Percentiles rank a stretch among this genome's conserved stretches.
Conservation (phyloP, 2,113 vertebrate genomes). For the Gymnogyps californianus region DNA sequence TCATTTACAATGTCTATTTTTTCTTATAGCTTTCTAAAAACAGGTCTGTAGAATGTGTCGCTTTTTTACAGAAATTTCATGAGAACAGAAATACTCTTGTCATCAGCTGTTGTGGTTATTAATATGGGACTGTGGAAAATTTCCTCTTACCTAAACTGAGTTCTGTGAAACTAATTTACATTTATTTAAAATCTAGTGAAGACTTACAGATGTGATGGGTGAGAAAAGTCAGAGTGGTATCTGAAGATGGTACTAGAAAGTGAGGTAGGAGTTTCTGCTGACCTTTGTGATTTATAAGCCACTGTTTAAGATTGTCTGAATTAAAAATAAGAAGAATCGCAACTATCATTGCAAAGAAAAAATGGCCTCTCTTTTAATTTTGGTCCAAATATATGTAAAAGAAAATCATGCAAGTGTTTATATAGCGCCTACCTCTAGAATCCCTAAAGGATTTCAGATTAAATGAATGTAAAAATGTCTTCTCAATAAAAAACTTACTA, state of each 20-base stretch:
- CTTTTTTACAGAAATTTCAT: not conserved
- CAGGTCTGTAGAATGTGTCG: not conserved
- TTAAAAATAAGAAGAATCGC: not conserved
- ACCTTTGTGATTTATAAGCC: not conserved
- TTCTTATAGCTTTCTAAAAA: not conserved
- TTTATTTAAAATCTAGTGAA: not conserved
- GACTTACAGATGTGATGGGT: not conserved
- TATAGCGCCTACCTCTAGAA: not conserved
- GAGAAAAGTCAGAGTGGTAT: not conserved
- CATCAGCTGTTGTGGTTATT: constrained; percentile 9
- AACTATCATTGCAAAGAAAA: not conserved
- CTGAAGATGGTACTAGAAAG: not conserved
- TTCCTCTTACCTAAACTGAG: not conserved
- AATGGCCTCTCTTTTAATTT: not conserved
- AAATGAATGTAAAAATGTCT: not conserved
- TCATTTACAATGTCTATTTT: constrained; percentile 6
- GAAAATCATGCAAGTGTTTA: not conserved
- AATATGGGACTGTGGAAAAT: not conserved
- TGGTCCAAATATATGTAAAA: not conserved
- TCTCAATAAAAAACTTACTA: not conserved
- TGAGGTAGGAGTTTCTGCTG: not conserved
- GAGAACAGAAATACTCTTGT: not conserved
- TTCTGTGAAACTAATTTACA: not conserved
- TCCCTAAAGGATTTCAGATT: not conserved
- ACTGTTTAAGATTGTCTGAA: not conserved